A percentile compares a stretch with the other conserved stretches of the same genome.
These are phyloP conservation scores for Pomacea maculata DNA, from an alignment of 1,140 invertebrate species.

Conservation along the genomic window DNA sequence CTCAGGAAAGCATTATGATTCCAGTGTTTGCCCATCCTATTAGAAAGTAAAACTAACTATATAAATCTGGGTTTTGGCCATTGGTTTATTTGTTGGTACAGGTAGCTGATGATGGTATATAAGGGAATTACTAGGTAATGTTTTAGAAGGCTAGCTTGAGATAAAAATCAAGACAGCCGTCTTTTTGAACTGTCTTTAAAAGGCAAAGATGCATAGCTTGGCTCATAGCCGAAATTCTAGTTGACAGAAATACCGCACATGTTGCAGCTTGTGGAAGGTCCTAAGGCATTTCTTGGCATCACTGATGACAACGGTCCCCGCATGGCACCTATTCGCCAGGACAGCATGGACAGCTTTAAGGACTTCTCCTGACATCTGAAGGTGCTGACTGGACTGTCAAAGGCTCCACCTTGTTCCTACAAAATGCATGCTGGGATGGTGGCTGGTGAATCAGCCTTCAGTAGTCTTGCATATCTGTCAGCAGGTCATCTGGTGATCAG, in stretches of 20 bases:
- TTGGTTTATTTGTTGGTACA: too few relatives aligned
- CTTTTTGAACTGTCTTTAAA: not conserved
- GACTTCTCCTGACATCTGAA: slow-evolving; percentile 38
- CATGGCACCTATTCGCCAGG: slow-evolving; percentile 41
- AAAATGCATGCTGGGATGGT: not conserved
- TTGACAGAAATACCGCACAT: slow-evolving; percentile 8
- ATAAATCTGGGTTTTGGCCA: too few relatives aligned
- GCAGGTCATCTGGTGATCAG: too few relatives aligned
- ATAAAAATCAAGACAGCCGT: not conserved
- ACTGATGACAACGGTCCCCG: slow-evolving; percentile 26
- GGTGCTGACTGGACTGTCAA: not conserved
- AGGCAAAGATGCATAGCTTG: not conserved
- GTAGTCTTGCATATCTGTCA: too few relatives aligned
- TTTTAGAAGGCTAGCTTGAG: too few relatives aligned
- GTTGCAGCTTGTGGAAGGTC: slow-evolving; percentile 44
- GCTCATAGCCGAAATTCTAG: not conserved
- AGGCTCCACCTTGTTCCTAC: not conserved
- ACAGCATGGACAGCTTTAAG: slow-evolving; percentile 47
- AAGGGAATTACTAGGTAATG: not conserved
- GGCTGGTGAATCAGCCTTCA: too few relatives aligned
- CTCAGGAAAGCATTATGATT: too few relatives aligned
- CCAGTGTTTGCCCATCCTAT: too few relatives aligned
- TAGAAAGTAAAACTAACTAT: too few relatives aligned
- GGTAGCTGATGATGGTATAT: not conserved
- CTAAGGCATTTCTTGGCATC: slow-evolving; percentile 37